Evolutionary conservation across 1,140 invertebrate genomes (phyloP), one percentile per base, ranked within the genome.

Genomic region (Neodiprion virginianus): DNA sequence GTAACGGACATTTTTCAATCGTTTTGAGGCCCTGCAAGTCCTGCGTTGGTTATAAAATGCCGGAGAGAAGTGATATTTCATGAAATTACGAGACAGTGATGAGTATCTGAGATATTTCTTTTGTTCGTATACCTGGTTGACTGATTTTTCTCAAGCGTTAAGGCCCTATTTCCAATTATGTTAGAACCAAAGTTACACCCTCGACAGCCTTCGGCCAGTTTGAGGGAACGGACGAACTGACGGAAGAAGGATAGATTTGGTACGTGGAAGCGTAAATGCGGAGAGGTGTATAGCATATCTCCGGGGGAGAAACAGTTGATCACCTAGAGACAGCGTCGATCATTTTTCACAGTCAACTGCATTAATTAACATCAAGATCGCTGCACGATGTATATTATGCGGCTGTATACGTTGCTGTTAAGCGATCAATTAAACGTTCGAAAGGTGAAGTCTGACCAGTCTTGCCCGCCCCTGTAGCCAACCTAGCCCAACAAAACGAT

Each of bases 321-420:
- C 53, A 61, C 53, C 53, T 61, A 61, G 8, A 61, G 53, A 61
- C 53, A 61, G 53, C 53, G 53, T 61, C 53, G 53, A 61, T 61
- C 53, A 61, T 61, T 61, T 61, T 61, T 61, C 53, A 61, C 53
- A 61, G 53, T 61, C 53, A 61, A 61, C 53, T 61, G 53, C 53
- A 61, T 61, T 61, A 61, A 61, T 61, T 61, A 61, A 61, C 53
- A 61, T 61, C 53, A 61, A 61, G 53, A 61, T 61, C 53, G 53
- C n/a, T 61, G 11, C 53, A 17, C 53, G 53, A 61, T 61, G 53
- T 61, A 61, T 61, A 61, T 14, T 61, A 17, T 17, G n/a, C 8
- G 53, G 53, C 53, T 61, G 53, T 61, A 61, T 61, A 61, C 53
- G 4, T 61, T 5, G 53, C 53, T 61, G 53, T 61, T 61, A 61